A percentile compares a stretch with the other conserved stretches of the same genome.
Evolutionary conservation across 2,113 vertebrate species (phyloP).

Genomic region (Abramis brama): DNA sequence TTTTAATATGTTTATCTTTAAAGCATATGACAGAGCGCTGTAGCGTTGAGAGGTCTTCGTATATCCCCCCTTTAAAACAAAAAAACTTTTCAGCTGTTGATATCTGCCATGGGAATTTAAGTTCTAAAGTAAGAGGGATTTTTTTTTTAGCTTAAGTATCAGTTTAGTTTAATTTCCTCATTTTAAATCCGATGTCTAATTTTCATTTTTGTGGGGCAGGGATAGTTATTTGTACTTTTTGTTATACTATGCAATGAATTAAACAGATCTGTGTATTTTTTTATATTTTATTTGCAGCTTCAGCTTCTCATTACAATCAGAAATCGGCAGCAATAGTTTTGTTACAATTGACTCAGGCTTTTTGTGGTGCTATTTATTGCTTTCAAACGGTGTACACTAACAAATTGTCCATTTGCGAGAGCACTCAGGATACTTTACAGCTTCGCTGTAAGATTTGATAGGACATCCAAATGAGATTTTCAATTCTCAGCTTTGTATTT

Average conservation of each 20-base stretch:
- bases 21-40: constrained; percentile 7
- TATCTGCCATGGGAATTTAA: background rate
- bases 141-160: background rate
- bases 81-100: background rate
- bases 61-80: background rate
- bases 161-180: background rate
- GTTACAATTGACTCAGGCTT: constrained; percentile 85
- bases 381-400: constrained; percentile 69
- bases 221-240: constrained; percentile 63
- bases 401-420: constrained; percentile 51
- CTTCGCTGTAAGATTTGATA: constrained; percentile 53
- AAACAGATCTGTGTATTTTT: constrained; percentile 68
- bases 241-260: constrained; percentile 89
- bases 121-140: background rate
- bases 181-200: constrained; percentile 4
- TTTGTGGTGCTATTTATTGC: constrained; percentile 84
- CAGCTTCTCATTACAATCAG: constrained; percentile 75
- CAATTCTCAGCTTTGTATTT: constrained; percentile 29
- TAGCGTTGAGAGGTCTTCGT: background rate
- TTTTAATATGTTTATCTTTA: background rate
- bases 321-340: constrained; percentile 87
- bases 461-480: constrained; percentile 23
- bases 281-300: constrained; percentile 77
- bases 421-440: constrained; percentile 67
- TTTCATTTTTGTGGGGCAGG: constrained; percentile 47